A percentile compares a stretch with the other conserved stretches of the same genome.
Evolutionary conservation across 2,113 vertebrate genomes (phyloP).

Genomic region (Prunella himalayana): DNA sequence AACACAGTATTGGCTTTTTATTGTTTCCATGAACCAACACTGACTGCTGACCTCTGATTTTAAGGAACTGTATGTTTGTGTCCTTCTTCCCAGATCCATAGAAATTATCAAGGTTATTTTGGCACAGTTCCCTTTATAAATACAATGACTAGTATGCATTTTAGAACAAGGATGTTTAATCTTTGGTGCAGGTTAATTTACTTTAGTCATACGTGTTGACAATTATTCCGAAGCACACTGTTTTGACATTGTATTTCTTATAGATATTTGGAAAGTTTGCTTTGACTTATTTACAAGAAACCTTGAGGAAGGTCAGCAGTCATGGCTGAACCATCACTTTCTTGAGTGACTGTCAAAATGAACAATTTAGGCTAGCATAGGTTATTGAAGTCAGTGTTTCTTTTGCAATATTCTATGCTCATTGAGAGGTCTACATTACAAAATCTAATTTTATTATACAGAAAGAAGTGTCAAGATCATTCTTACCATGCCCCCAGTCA

Average conservation of each 20-base stretch:
- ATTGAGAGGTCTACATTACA: background rate
- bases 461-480: background rate
- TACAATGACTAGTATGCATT: background rate
- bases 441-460: background rate
- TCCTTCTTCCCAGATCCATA: background rate
- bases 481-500: background rate
- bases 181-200: constrained; percentile 4
- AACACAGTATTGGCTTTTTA: background rate
- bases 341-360: constrained; percentile 29
- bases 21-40: background rate
- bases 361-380: background rate
- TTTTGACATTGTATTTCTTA: background rate
- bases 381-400: constrained; percentile 11
- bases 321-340: constrained; percentile 34
- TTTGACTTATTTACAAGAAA: constrained; percentile 4
- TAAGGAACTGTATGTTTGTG: background rate
- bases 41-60: background rate
- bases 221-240: background rate
- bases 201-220: constrained; percentile 1
- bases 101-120: constrained; percentile 13
- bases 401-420: background rate
- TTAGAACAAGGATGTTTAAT: background rate
- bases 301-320: constrained; percentile 29
- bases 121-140: background rate
- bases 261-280: background rate